Evolutionary conservation across 2,888 invertebrate species (phyloP), one percentile per base, ranked within the genome.

Genomic region (Cephus pygmeus): DNA sequence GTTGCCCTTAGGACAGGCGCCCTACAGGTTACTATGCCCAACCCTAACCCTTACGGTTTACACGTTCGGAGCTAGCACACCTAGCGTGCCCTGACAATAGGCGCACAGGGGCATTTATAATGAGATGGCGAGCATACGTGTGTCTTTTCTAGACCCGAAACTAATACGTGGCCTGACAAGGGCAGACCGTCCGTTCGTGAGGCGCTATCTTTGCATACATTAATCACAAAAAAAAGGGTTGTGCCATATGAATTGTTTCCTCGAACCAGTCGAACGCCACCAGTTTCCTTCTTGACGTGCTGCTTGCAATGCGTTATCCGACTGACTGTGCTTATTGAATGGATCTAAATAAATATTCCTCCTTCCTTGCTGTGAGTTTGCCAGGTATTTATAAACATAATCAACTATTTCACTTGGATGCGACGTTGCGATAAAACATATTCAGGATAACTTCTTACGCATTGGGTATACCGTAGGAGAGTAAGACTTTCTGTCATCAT

Each of bases 61-160:
- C 77, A 35, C 75, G 75, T 33, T 33, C 11, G 69, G 69, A 30
- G 69, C 33, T 33, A 84, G 85, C 87, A 85, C 85, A 84, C 86
- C 88, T 83, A 86, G 84, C 82, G 82, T 76, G 81, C 75, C 79
- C 73, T 79, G 82, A 87, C 87, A 87, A 88, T 88, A 82, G 86
- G 85, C 80, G 80, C 81, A 80, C 84, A 80, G 83, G 78, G 85
- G 84, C 86, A 88, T 87, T 86, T 87, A 88, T 88, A 88, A 88
- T 81, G 86, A 84, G 77, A 69, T 76, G 80, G 80, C 80, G 79
- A 79, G 73, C 80, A 78, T 79, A 81, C 79, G 73, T 82, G 30
- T 35, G 35, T 69, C 69, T 73, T 83, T 80, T 79, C 79, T 79
- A 71, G 74, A 69, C 76, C 56, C 40, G 75, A 76, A 83, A 83